A percentile compares a stretch with the other conserved stretches of the same genome.
These are phyloP conservation scores for Latheticus oryzae DNA, from an alignment of 2,888 invertebrate species.

Conservation along the genomic window DNA sequence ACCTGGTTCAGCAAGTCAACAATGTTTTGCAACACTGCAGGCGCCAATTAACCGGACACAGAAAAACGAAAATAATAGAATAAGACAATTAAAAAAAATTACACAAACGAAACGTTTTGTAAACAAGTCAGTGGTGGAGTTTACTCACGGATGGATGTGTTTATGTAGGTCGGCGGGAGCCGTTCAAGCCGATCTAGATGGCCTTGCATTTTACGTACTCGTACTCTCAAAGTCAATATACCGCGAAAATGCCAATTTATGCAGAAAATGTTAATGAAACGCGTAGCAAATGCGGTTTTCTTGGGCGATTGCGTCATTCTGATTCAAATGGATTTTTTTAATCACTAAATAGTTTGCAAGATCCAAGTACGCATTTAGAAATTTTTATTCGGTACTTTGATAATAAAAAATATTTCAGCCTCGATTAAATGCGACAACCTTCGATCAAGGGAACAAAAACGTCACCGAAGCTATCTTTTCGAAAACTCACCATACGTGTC, in stretches of 20 bases:
- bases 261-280: slow-evolving; percentile 44
- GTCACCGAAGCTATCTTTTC: too few relatives aligned
- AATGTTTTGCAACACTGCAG: slow-evolving; percentile 47
- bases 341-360: neutral
- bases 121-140: slow-evolving; percentile 12
- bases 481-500: slow-evolving; percentile 67
- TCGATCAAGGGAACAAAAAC: slow-evolving; percentile 5
- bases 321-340: too few relatives aligned
- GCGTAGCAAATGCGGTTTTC: slow-evolving; percentile 46
- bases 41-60: slow-evolving; percentile 40
- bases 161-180: slow-evolving; percentile 55
- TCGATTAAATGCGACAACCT: slow-evolving; percentile 10
- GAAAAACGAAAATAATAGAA: too few relatives aligned
- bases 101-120: too few relatives aligned
- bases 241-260: slow-evolving; percentile 52
- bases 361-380: neutral
- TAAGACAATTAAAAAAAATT: too few relatives aligned
- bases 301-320: slow-evolving; percentile 44
- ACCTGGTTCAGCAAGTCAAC: slow-evolving; percentile 47
- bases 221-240: slow-evolving; percentile 52
- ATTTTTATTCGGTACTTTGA: slow-evolving; percentile 1
- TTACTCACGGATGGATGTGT: slow-evolving; percentile 3
- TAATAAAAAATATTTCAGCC: neutral
- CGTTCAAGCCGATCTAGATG: slow-evolving; percentile 53
- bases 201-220: slow-evolving; percentile 54